These are phyloP conservation scores for Nyctibius bracteatus DNA, from an alignment of 2,113 vertebrate species.

Conservation along the genomic window DNA sequence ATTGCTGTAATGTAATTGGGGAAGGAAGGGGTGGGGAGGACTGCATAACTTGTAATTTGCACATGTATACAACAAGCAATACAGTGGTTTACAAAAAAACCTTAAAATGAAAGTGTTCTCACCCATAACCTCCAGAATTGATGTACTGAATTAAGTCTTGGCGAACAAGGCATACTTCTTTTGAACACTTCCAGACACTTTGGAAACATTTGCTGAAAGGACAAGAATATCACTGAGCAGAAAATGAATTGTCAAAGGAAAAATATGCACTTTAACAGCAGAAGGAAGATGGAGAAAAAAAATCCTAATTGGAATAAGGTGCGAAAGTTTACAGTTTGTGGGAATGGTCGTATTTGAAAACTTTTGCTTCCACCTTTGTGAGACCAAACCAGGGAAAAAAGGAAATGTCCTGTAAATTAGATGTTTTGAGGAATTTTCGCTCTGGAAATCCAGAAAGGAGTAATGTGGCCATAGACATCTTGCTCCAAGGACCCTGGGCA, in stretches of 20 bases:
- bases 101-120: slow-evolving; percentile 39
- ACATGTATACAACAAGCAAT: neutral
- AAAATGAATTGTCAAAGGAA: neutral
- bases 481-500: neutral
- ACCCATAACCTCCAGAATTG: slow-evolving; percentile 74
- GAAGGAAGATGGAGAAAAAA: neutral
- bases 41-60: neutral
- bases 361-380: neutral
- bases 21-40: neutral
- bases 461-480: neutral
- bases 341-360: neutral
- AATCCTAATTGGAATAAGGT: neutral
- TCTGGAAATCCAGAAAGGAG: neutral
- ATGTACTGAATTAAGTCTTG: slow-evolving; percentile 69
- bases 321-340: neutral
- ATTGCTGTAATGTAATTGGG: neutral
- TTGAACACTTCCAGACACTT: slow-evolving; percentile 69
- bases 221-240: neutral
- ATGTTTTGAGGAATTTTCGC: neutral
- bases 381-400: neutral
- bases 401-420: neutral
- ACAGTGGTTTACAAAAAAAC: neutral
- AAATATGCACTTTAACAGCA: neutral
- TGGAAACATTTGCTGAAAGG: slow-evolving; percentile 69
- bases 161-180: slow-evolving; percentile 64